Conservation (phyloP, 2,888 invertebrate species). For the Ormyrus nitidulus region DNA sequence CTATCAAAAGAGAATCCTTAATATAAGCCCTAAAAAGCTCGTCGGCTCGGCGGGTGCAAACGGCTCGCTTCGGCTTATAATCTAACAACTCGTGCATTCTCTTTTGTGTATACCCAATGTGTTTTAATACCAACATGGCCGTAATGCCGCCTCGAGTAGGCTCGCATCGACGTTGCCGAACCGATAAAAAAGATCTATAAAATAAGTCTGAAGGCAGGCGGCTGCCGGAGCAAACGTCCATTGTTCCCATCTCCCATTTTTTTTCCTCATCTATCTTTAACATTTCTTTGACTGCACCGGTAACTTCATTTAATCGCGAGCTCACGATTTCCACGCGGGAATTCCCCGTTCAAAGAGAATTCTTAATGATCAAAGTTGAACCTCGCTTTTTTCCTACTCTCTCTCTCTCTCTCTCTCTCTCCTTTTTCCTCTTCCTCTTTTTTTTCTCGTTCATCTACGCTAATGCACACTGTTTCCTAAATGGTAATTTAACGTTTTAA, state of each 20-base stretch:
- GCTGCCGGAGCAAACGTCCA: conserved; percentile 17
- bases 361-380: conserved; percentile 57
- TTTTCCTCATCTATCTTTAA: conserved; percentile 38
- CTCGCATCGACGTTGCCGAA: background rate
- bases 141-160: background rate
- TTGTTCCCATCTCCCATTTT: conserved; percentile 46
- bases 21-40: conserved; percentile 40
- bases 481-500: conserved; percentile 35
- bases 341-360: conserved; percentile 54
- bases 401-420: conserved; percentile 7
- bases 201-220: background rate
- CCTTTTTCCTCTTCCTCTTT: conserved; percentile 18
- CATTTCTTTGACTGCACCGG: conserved; percentile 53
- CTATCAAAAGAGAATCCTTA: conserved; percentile 41
- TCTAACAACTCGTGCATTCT: conserved; percentile 26
- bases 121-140: conserved; percentile 22
- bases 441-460: conserved; percentile 30
- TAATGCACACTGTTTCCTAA: conserved; percentile 24
- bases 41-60: background rate
- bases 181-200: background rate
- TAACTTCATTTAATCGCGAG: conserved; percentile 55
- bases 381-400: conserved; percentile 44
- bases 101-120: conserved; percentile 21
- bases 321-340: conserved; percentile 49
- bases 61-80: conserved; percentile 15